These are phyloP conservation scores for Mythimna loreyi DNA, from an alignment of 2,888 invertebrate species.

Conservation along the genomic window DNA sequence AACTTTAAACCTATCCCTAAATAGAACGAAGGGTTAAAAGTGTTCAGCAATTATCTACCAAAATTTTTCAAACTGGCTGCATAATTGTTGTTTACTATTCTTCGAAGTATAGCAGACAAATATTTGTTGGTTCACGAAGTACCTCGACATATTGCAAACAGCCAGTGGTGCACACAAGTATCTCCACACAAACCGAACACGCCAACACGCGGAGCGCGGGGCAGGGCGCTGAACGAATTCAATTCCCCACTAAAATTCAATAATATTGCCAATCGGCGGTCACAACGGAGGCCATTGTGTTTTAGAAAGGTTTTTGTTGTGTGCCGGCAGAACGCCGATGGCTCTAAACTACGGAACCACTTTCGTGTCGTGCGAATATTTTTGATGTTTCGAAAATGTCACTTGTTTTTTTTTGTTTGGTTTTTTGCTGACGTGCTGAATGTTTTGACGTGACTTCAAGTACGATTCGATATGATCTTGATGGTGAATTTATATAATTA, in stretches of 20 bases:
- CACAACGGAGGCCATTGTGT: constrained; percentile 66
- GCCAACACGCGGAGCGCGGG: constrained; percentile 33
- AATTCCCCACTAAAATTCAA: constrained; percentile 71
- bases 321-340: constrained; percentile 46
- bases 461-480: background rate
- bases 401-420: constrained; percentile 21
- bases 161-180: constrained; percentile 38
- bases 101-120: background rate
- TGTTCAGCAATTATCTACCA: background rate
- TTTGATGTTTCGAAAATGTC: constrained; percentile 36
- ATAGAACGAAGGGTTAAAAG: background rate
- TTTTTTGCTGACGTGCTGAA: constrained; percentile 12
- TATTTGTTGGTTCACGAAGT: background rate
- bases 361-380: constrained; percentile 47
- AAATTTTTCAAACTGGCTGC: background rate
- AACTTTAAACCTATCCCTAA: no score
- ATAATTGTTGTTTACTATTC: background rate
- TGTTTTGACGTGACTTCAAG: constrained; percentile 24
- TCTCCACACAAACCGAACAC: constrained; percentile 46
- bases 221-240: constrained; percentile 62
- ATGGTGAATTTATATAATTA: background rate
- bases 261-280: constrained; percentile 72
- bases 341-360: constrained; percentile 53
- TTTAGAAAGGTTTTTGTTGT: constrained; percentile 64
- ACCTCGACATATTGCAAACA: constrained; percentile 33